Evolutionary conservation across 2,113 vertebrate species (phyloP).

Genomic region (Dipodomys stephensi): DNA sequence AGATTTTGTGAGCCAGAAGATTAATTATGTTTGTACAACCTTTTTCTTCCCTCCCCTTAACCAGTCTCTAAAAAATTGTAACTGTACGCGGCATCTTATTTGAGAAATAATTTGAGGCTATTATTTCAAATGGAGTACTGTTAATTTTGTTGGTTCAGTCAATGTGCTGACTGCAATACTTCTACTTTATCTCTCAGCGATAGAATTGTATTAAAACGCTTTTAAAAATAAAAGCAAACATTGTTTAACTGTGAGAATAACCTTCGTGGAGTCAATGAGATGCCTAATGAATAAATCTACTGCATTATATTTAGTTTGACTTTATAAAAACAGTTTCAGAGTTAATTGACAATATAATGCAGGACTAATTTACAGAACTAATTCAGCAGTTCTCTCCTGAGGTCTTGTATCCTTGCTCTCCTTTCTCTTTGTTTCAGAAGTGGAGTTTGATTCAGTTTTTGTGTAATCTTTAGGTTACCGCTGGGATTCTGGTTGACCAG

Average conservation of each 20-base stretch:
- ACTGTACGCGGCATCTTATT: slow-evolving; percentile 59
- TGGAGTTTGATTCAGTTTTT: slow-evolving; percentile 14
- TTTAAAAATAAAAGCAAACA: slow-evolving; percentile 57
- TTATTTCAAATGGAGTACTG: slow-evolving; percentile 71
- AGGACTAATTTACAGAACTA: slow-evolving; percentile 15
- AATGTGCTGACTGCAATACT: slow-evolving; percentile 54
- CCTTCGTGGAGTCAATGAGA: slow-evolving; percentile 56
- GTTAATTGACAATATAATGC: slow-evolving; percentile 67
- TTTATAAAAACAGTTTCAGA: slow-evolving; percentile 71
- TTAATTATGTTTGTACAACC: slow-evolving; percentile 80
- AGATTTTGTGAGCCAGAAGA: slow-evolving; percentile 67
- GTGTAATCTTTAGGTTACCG: background rate
- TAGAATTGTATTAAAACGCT: slow-evolving; percentile 45
- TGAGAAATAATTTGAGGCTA: slow-evolving; percentile 76
- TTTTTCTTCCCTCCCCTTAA: slow-evolving; percentile 41
- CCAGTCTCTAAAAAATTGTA: slow-evolving; percentile 64
- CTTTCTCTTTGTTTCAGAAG: slow-evolving; percentile 45
- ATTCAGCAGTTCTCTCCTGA: background rate
- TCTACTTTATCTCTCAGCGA: slow-evolving; percentile 58
- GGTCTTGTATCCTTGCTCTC: background rate
- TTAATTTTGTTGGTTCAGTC: slow-evolving; percentile 69
- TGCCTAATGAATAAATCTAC: slow-evolving; percentile 69
- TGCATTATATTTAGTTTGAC: slow-evolving; percentile 65
- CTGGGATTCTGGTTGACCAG: background rate
- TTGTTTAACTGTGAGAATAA: slow-evolving; percentile 66